phyloP scores from a whole-genome alignment of 2,113 vertebrate genomes.

The Capreolus pygargus region DNA sequence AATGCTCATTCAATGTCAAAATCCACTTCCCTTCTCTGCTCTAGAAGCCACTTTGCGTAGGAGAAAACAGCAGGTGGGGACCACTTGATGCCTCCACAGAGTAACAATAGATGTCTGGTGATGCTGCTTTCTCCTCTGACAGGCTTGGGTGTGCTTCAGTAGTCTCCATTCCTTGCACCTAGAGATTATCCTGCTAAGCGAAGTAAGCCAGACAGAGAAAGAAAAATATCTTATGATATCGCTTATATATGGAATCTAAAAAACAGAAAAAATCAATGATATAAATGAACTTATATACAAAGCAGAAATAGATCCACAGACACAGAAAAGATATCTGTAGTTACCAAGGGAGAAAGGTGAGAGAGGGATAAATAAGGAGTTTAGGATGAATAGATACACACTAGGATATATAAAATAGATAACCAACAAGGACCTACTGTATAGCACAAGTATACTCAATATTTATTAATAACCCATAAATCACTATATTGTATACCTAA shows the following conservation, averaged over 20 bases:
- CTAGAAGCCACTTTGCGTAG: background rate
- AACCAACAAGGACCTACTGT: background rate
- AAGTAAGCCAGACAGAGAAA: background rate
- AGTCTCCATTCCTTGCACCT: background rate
- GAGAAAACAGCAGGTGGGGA: background rate
- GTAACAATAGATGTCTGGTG: background rate
- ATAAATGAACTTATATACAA: background rate
- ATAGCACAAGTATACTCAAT: background rate
- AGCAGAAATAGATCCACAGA: background rate
- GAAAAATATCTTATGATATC: background rate
- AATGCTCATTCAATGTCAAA: background rate
- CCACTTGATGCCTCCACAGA: accelerated
- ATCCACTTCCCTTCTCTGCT: background rate
- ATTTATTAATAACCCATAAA: background rate
- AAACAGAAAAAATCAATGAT: background rate
- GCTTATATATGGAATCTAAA: background rate
- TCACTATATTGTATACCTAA: background rate
- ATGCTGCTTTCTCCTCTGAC: background rate
- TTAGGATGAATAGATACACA: background rate
- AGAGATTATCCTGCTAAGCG: background rate
- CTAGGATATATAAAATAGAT: background rate
- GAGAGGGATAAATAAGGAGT: background rate
- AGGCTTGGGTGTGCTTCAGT: background rate
- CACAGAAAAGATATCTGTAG: background rate
- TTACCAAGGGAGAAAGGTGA: background rate